Base-by-base conservation (phyloP, 2,797 vertebrate genomes). In the Pseudopleuronectes americanus region DNA sequence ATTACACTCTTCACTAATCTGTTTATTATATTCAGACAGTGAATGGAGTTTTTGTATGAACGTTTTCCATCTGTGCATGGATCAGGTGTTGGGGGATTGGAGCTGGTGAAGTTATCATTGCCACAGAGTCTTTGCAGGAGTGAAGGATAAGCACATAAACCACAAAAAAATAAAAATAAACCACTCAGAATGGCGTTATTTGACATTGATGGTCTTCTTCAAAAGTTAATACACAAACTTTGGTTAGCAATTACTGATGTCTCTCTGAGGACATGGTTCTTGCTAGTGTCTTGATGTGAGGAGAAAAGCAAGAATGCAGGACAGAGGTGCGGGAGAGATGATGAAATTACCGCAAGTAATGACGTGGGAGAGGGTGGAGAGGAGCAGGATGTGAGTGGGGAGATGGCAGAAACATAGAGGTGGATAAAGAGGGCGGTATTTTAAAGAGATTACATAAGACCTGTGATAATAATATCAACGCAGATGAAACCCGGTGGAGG, bases 381-480 rank as follows among this genome's bases (percentile, higher is more conserved):
- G 24, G 78, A 14, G 43, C 60, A 65, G 66, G 70, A 41, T 68
- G 24, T n/a, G 45, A 59, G 53, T 57, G 22, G 54, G 10, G 52
- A 64, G 47, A 66, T 68, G 65, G 38, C 59, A 59, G 53, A 57
- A 43, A 17, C 76, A 71, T 36, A 65, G 55, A 28, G 52, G 61
- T 21, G 57, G 70, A 77, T 71, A 67, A 68, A 83, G 57, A 61
- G 26, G 33, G 57, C 22, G 55, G 64, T 62, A 51, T 77, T 80
- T 79, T 71, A 81, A 85, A 64, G 41, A 71, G 70, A 87, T 80
- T 79, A 81, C 72, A 75, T 77, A 61, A 74, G 52, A 62, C 52
- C 24, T 48, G 63, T 77, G 85, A 89, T 87, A 84, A 79, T 76
- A 83, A 79, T 74, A 74, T 87, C 63, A 83, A 77, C 22, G 9